Base-by-base conservation (phyloP, 1,140 invertebrate genomes). In the Nomia melanderi region DNA sequence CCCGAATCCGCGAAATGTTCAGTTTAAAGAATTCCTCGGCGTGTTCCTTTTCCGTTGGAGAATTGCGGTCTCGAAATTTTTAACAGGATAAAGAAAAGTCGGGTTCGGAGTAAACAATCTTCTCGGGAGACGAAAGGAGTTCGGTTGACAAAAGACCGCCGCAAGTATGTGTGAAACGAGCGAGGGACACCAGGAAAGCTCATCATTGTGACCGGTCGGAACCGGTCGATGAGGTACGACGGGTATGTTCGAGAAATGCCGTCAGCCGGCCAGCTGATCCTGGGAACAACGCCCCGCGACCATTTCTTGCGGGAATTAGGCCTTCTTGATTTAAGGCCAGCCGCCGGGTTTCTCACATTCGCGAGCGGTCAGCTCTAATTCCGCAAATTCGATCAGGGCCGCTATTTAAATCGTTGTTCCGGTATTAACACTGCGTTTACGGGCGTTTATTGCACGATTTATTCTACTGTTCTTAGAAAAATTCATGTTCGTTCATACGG, bases 241-340 rank as follows among this genome's bases (percentile, higher is more conserved):
- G 70, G 86, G 87, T 86, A 90, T 90, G 89, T 83, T 83, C 86
- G 88, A 90, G 87, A 90, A 91, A 92, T 92, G 90, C 83, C 88
- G 90, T 90, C 90, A 89, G 89, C 78, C 88, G 73, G 74, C 87
- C 91, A 92, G 91, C 91, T 92, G 91, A 92, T 92, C 91, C 90
- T 92, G 91, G 90, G 91, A 92, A 92, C 90, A 90, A 91, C 90
- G 89, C 86, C 89, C 86, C 85, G 84, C 75, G 81, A 85, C 81
- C 70, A 81, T 88, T 91, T 92, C 89, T 91, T 91, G 90, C 87
- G 81, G 86, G 88, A 92, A 92, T 92, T 90, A 91, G 91, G 85
- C 85, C 87, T 86, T 56, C 87, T 92, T 91, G 91, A 92, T 92
- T 91, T 91, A 91, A 91, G 84, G 73, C 88, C 89, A 86, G 86